A percentile compares a stretch with the other conserved stretches of the same genome.
Evolutionary conservation across 2,888 invertebrate species (phyloP).

Genomic region (Dusona sp.): DNA sequence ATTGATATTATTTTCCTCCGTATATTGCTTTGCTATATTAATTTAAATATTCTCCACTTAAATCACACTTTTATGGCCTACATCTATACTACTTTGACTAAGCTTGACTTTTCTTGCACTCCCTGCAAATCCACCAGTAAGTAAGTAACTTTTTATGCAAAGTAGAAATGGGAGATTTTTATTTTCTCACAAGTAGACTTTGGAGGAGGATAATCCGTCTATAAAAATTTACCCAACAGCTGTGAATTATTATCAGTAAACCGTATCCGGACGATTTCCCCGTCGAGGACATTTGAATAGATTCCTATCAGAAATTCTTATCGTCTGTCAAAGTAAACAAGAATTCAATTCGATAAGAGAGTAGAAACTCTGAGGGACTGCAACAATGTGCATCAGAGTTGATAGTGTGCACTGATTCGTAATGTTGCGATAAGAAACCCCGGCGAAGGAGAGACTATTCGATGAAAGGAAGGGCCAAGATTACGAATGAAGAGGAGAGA

Average conservation of each 20-base stretch:
- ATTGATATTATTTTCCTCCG: neutral
- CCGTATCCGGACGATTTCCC: neutral
- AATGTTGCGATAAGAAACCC: slow-evolving; percentile 73
- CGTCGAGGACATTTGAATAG: neutral
- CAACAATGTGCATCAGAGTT: slow-evolving; percentile 8
- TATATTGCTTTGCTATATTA: neutral
- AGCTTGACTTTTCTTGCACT: neutral
- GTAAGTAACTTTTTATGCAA: neutral
- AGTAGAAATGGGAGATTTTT: neutral
- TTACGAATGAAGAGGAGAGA: slow-evolving; percentile 76
- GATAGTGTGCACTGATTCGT: slow-evolving; percentile 76
- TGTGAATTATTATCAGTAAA: slow-evolving; percentile 5
- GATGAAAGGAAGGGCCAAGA: slow-evolving; percentile 30
- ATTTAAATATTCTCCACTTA: neutral
- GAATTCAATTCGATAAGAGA: slow-evolving; percentile 14
- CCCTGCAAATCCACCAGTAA: neutral
- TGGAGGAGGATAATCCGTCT: neutral
- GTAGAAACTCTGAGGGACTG: slow-evolving; percentile 14
- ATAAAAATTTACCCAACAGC: neutral
- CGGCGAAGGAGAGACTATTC: slow-evolving; percentile 40
- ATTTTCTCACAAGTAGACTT: neutral
- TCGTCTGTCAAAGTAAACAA: neutral
- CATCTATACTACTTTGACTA: neutral
- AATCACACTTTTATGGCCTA: neutral
- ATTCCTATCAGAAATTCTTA: neutral